Evolutionary conservation across 2,888 invertebrate genomes (phyloP), one percentile per base, ranked within the genome.

Genomic region (Myopa tessellatipennis): DNA sequence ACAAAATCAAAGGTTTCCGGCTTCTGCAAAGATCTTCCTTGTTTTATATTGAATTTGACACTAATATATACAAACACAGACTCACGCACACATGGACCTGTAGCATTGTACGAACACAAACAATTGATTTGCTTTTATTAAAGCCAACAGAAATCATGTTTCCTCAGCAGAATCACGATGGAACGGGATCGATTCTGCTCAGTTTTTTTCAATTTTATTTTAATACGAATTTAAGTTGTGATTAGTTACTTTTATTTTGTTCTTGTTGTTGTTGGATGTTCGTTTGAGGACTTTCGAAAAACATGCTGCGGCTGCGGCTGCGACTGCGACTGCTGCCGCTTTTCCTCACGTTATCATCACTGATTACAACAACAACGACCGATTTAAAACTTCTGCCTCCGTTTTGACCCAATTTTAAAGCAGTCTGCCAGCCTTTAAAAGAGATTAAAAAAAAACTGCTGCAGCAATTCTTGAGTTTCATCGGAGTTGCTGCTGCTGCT

Each of bases 341-440:
- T 14, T 12, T 60, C 5, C 60, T 60, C 45, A 10, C 45, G 10
- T 8, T 8, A 8, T 3, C 45, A 45, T 10, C 45, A 45, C 3
- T 10, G 10, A 45, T 10, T 45, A 45, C 45, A 45, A 6, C 10
- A 45, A 45, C 45, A 45, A 45, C 45, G 10, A 45, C 45, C 26
- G 26, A 26, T 26, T 26, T 26, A 1, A 26, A 45, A 61, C 26
- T 70, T 61, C 74, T 77, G 74, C 73, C 80, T 80, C 78, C 76
- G 79, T 82, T 80, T 79, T 79, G 78, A 82, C 81, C 81, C 82
- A 79, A 79, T 82, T 70, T 45, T 16, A 65, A 45, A 26, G 61
- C 58, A n/a, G 58, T 58, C 18, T 50, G 72, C 18, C 61, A 72
- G 72, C 61, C 72, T 60, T 72, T 60, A 60, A 60, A 72, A 55